Base-by-base conservation (phyloP, 2,888 invertebrate genomes). In the Axea sp. region DNA sequence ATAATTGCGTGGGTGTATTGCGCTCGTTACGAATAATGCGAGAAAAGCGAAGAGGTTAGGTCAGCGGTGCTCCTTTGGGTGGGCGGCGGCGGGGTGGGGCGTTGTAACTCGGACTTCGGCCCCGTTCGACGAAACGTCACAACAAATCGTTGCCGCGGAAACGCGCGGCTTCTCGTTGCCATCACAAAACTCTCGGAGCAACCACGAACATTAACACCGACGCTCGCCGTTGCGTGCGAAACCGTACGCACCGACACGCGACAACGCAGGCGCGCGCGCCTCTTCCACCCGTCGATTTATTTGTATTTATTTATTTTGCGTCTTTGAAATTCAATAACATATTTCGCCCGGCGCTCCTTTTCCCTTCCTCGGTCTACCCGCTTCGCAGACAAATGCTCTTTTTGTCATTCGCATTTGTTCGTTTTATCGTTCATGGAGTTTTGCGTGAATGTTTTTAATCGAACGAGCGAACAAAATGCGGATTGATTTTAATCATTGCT, bases 61-160 rank as follows among this genome's bases (percentile, higher is more conserved):
- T 68, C 68, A 35, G 22, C 45, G 45, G 37, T 22, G 17, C n/a
- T 59, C 19, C 14, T 33, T 7, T 7, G 19, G 8, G 41, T 17
- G 51, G 37, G 47, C 2, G 49, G 51, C 37, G 68, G 30, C 19
- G 47, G 22, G 49, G 3, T 41, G 51, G 55, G 68, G 30, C 28
- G 47, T 11, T n/a, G n/a, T n/a, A n/a, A n/a, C 64, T 60, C 39
- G 53, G 51, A 73, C 73, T 67, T 53, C 60, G 60, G 65, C 73
- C 73, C 67, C 55, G 43, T 73, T 67, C 67, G 60, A 73, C 73
- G 17, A 26, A 45, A 62, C 17, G 45, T 12, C 59, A 65, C 26
- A 87, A 87, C 87, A 87, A 87, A 87, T 80, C 83, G 87, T 87
- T 83, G 77, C 86, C 84, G 80, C 77, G 84, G 83, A 78, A 81